These are phyloP conservation scores for Pteronura brasiliensis DNA, from an alignment of 2,113 vertebrate genomes.

Conservation along the genomic window DNA sequence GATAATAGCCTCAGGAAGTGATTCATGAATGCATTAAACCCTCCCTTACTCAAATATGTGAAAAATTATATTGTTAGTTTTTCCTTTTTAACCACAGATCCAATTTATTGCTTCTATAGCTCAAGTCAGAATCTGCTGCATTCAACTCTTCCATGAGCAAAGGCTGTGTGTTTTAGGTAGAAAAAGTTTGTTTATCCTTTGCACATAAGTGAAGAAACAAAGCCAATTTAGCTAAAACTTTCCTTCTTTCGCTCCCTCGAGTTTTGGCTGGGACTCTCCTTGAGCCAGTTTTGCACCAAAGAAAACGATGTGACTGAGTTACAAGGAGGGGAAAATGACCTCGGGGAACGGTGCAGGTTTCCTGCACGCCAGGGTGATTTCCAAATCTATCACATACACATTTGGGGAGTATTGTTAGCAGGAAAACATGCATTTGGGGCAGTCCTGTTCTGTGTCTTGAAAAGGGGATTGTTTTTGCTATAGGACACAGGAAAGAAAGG, in stretches of 20 bases:
- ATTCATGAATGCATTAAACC: not conserved
- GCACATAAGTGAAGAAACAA: not conserved
- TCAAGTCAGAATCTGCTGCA: not conserved
- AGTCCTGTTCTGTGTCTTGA: not conserved
- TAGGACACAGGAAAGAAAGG: not conserved
- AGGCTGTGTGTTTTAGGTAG: not conserved
- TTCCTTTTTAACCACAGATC: not conserved
- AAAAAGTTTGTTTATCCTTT: constrained; percentile 6
- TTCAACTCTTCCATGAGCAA: not conserved
- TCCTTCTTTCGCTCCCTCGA: not conserved
- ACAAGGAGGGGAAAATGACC: not conserved
- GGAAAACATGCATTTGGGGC: not conserved
- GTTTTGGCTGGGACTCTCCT: not conserved
- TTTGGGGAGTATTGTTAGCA: not conserved
- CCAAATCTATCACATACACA: not conserved
- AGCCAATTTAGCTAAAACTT: not conserved
- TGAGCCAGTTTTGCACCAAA: not conserved
- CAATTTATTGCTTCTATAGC: not conserved
- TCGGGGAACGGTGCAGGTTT: not conserved
- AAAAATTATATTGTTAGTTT: not conserved
- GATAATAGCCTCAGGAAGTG: not conserved
- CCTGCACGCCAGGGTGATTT: not conserved
- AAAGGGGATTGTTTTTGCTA: constrained; percentile 2
- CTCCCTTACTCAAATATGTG: not conserved
- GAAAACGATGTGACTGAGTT: not conserved